Evolutionary conservation across 2,113 vertebrate genomes (phyloP).

Genomic region (Arizona elegans): DNA sequence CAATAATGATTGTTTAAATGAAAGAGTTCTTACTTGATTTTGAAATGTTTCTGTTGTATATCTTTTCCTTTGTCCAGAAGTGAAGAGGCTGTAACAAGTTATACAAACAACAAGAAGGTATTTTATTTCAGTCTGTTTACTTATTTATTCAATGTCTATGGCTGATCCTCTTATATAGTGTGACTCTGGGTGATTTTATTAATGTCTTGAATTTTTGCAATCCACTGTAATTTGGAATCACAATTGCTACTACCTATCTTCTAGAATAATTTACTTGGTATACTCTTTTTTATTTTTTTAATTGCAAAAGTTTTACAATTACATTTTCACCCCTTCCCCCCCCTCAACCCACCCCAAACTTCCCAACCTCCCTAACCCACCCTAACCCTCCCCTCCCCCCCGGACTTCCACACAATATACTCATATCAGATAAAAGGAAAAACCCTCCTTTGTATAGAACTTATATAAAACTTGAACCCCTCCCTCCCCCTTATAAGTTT

Average conservation of each 20-base stretch:
- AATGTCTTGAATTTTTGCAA: background rate
- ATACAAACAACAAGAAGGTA: slow-evolving; percentile 75
- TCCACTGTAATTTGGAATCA: background rate
- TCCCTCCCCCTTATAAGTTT: no score
- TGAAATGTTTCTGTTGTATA: background rate
- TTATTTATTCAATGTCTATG: background rate
- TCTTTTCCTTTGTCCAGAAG: slow-evolving; percentile 59
- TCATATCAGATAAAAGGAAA: no score
- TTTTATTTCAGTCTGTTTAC: slow-evolving; percentile 10
- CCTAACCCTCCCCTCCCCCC: no score
- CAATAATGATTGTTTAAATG: background rate
- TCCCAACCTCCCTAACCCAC: no score
- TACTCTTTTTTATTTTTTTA: no score
- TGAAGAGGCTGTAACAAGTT: slow-evolving; percentile 56
- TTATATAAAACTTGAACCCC: no score
- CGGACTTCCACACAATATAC: no score
- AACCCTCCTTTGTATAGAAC: no score
- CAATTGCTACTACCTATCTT: background rate
- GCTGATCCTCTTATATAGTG: background rate
- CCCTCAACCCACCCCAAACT: no score
- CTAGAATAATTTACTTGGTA: background rate
- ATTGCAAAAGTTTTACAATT: no score
- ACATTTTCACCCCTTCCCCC: no score
- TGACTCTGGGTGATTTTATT: background rate
- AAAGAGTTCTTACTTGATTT: background rate